Conservation (phyloP, 64 coral and sea anemone genomes). For the Pocillopora verrucosa region DNA sequence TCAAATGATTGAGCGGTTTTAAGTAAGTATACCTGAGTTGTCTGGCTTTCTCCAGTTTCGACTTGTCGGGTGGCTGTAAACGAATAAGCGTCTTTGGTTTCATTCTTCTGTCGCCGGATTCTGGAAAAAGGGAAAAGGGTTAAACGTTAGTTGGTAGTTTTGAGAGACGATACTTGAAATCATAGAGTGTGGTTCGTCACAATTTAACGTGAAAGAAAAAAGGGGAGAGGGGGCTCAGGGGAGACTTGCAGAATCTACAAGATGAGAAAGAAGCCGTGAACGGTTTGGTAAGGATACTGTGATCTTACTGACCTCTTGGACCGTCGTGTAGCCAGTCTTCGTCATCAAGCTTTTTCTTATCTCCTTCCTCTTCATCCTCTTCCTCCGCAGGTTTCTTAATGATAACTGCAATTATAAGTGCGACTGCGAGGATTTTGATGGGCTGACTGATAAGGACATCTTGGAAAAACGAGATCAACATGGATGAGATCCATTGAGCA, state of each 20-base stretch:
- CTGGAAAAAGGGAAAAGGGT: not conserved
- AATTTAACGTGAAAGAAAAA: not conserved
- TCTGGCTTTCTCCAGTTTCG: constrained; percentile 70
- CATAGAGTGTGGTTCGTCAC: no score
- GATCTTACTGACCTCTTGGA: constrained; percentile 21
- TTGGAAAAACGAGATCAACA: constrained; percentile 94
- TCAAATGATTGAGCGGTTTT: not conserved
- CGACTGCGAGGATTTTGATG: constrained; percentile 73
- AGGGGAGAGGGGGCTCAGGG: not conserved
- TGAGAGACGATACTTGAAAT: not conserved
- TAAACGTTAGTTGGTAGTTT: not conserved
- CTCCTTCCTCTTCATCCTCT: constrained; percentile 63
- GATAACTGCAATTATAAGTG: constrained; percentile 76
- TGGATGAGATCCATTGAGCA: constrained; percentile 86
- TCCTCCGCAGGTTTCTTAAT: constrained; percentile 90
- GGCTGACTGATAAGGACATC: constrained; percentile 90
- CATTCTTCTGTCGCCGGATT: constrained; percentile 34
- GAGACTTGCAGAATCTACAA: no score
- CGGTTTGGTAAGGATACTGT: no score
- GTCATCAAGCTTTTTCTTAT: constrained; percentile 87
- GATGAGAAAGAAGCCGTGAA: no score
- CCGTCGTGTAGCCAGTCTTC: constrained; percentile 84
- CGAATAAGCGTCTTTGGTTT: constrained; percentile 81
- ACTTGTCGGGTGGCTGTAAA: constrained; percentile 77
- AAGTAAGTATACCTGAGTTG: constrained; percentile 56